Conservation (phyloP, 2,888 invertebrate species). For the Oxyteleia sp. region DNA sequence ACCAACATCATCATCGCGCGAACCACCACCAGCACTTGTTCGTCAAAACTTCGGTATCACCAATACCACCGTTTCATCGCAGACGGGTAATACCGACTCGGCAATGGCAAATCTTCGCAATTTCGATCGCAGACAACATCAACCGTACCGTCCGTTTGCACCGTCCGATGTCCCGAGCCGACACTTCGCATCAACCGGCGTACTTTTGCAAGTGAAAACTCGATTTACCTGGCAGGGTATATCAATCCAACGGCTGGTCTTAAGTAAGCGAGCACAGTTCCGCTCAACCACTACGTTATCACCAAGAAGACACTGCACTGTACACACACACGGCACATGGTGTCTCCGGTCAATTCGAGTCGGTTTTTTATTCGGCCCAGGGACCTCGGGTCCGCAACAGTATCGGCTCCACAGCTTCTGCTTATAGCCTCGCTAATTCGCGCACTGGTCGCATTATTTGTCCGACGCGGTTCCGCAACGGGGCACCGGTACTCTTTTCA, state of each 20-base stretch:
- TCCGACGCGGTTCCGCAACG: not conserved
- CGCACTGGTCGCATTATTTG: slow-evolving; percentile 9
- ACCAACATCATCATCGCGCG: no score
- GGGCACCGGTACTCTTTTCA: not conserved
- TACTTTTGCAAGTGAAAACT: not conserved
- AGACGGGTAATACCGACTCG: no score
- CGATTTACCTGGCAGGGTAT: slow-evolving; percentile 61
- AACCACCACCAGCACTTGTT: no score
- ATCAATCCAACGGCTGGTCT: slow-evolving; percentile 63
- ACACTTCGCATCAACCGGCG: no score
- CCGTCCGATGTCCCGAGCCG: slow-evolving; percentile 11
- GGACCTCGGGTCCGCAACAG: slow-evolving; percentile 25
- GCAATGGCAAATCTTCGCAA: no score
- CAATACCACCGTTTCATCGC: no score
- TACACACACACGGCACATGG: slow-evolving; percentile 87
- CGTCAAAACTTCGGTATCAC: no score
- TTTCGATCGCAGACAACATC: slow-evolving; percentile 56
- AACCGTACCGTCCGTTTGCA: slow-evolving; percentile 75
- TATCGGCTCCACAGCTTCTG: not conserved
- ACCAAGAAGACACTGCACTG: slow-evolving; percentile 86
- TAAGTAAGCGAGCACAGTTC: slow-evolving; percentile 48
- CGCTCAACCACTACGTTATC: slow-evolving; percentile 84
- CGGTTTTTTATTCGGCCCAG: no score
- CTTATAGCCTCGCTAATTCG: not conserved
- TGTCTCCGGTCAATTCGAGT: slow-evolving; percentile 46